phyloP scores from a whole-genome alignment of 1,140 invertebrate genomes.

The Cotesia chilonis region DNA sequence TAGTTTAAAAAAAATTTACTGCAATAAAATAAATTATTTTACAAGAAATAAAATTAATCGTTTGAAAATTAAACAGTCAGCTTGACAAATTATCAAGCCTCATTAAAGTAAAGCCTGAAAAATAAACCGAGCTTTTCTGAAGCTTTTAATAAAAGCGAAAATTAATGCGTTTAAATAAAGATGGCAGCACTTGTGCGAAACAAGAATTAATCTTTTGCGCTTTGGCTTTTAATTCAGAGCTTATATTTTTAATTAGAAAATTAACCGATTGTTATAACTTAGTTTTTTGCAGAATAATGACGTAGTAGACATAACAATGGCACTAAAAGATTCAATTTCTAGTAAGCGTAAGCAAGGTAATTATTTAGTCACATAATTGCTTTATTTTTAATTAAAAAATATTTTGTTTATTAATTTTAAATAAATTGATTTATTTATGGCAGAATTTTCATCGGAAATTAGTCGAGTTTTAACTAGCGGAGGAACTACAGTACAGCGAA shows the following conservation, averaged over 20 bases:
- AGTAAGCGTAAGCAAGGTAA: slow-evolving; percentile 56
- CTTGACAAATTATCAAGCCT: slow-evolving; percentile 52
- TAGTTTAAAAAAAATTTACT: slow-evolving; percentile 53
- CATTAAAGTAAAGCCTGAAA: neutral
- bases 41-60: slow-evolving; percentile 1
- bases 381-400: slow-evolving; percentile 10
- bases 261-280: slow-evolving; percentile 24
- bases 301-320: slow-evolving; percentile 54
- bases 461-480: slow-evolving; percentile 39
- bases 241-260: neutral
- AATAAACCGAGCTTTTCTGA: neutral
- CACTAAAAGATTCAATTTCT: slow-evolving; percentile 47
- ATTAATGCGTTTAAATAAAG: slow-evolving; percentile 27
- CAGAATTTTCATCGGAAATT: slow-evolving; percentile 49
- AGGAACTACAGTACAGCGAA: slow-evolving; percentile 36
- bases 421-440: slow-evolving; percentile 10
- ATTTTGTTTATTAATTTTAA: slow-evolving; percentile 17
- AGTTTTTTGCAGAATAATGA: slow-evolving; percentile 54
- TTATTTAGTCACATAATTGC: neutral
- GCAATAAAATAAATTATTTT: too few species aligned
- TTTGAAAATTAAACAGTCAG: slow-evolving; percentile 28
- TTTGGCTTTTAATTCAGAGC: slow-evolving; percentile 1
- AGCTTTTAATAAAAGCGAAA: too few species aligned
- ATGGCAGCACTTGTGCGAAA: slow-evolving; percentile 45
- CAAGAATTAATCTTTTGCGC: too few species aligned